Conservation (phyloP, 2,113 vertebrate species). For the Menidia beryllina region DNA sequence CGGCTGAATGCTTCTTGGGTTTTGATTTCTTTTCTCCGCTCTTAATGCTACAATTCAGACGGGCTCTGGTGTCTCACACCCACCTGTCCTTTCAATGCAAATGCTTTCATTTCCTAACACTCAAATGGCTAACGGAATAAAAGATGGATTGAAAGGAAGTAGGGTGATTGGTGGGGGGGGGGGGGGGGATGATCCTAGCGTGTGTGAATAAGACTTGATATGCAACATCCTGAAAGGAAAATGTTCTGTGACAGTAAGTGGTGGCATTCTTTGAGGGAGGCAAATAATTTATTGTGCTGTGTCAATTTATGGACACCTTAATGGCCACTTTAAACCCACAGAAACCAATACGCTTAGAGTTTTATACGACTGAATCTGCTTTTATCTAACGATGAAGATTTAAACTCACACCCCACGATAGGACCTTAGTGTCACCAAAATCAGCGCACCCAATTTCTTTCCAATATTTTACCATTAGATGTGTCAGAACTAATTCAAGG, state of each 20-base stretch:
- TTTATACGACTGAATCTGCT: too few relatives aligned
- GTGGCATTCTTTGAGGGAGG: conserved; percentile 39
- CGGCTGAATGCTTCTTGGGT: conserved; percentile 63
- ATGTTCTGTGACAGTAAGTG: conserved; percentile 32
- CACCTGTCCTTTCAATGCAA: conserved; percentile 74
- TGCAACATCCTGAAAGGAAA: conserved; percentile 37
- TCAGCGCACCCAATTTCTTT: too few relatives aligned
- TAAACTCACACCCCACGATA: too few relatives aligned
- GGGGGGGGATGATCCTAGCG: conserved; percentile 49
- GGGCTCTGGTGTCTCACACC: conserved; percentile 67
- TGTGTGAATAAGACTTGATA: conserved; percentile 47
- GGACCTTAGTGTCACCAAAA: too few relatives aligned
- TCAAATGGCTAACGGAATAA: conserved; percentile 63
- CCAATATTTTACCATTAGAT: too few relatives aligned
- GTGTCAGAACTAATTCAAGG: too few relatives aligned
- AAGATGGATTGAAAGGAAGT: conserved; percentile 54
- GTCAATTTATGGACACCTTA: conserved; percentile 17
- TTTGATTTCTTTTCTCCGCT: conserved; percentile 60
- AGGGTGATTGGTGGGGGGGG: too few relatives aligned
- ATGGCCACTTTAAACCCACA: conserved; percentile 27
- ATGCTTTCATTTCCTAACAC: conserved; percentile 57
- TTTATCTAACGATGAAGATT: too few relatives aligned
- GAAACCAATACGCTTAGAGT: background rate
- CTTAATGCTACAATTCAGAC: conserved; percentile 67
- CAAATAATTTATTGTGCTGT: conserved; percentile 42